Base-by-base conservation (phyloP, 2,113 vertebrate genomes). In the Prochilodus magdalenae region DNA sequence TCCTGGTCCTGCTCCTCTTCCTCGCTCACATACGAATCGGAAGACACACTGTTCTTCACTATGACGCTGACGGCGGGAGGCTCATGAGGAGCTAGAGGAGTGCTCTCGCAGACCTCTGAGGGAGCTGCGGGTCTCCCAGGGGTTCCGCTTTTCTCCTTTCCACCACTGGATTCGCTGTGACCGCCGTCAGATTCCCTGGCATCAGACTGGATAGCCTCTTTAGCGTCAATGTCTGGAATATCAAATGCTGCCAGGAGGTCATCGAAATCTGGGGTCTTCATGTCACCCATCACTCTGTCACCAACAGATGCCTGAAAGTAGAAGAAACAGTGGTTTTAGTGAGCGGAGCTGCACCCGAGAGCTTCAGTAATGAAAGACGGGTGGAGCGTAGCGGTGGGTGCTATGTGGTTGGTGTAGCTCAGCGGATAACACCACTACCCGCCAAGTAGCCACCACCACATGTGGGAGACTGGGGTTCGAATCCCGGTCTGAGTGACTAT, bases 251-350 rank as follows among this genome's bases (percentile, higher is more conserved):
- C 98, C 90, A 99, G 86, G 1, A 99, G 94, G 90, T 99, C 98
- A 16, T 99, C 98, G 2, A 99, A 99, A 85, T 99, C 98, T 8
- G 98, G 98, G 13, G 98, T 99, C 86, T 99, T 99, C 97, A 99
- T 98, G 93, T 99, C 98, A 87, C 97, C 97, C 98, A 99, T 99
- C 81, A 89, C 90, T 91, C 90, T 81, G 84, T 75, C 79, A 82
- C 74, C 80, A 72, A 87, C n/a, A 80, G 85, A 89, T 86, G 89
- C 92, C 95, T 93, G 53, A 29, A 16, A 15, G 18, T 22, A 40
- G 1, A 77, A 73, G 0, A 60, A 26, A 60, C 57, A 51, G 49
- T 16, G 49, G 49, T 18, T 16, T 51, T 18, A 16, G 16, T 5
- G 3, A 51, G 49, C 49, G 16, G 2, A 51, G 10, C 10, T 51